Conservation (phyloP, 2,113 vertebrate genomes). For the Agelaius phoeniceus region DNA sequence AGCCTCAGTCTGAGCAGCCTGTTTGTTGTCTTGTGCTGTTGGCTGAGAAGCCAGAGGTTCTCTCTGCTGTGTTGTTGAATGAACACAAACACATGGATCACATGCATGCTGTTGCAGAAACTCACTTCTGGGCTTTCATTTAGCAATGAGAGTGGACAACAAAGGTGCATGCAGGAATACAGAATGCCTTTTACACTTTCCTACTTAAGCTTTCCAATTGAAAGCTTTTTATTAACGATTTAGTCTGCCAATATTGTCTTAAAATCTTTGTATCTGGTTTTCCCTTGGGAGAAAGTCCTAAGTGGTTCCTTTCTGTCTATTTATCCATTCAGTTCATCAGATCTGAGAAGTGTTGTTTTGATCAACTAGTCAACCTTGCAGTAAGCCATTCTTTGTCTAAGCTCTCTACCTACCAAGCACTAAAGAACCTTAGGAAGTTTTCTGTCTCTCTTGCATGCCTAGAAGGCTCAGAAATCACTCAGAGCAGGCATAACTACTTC, state of each 20-base stretch:
- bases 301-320: background rate
- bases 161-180: background rate
- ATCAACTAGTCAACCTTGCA: background rate
- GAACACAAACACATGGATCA: background rate
- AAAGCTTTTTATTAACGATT: background rate
- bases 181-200: background rate
- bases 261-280: background rate
- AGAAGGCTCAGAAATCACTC: background rate
- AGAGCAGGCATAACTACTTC: background rate
- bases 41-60: background rate
- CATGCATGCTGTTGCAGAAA: background rate
- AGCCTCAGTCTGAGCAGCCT: background rate
- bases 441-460: background rate
- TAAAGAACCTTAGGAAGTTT: background rate
- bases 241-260: background rate
- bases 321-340: too few species aligned
- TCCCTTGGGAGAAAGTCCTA: background rate
- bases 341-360: background rate
- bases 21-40: background rate
- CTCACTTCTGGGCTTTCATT: background rate
- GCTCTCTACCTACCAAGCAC: accelerated
- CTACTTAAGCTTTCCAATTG: background rate
- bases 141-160: background rate
- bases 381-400: background rate
- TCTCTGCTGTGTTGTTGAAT: background rate